A percentile compares a stretch with the other conserved stretches of the same genome.
phyloP scores from a whole-genome alignment of 2,888 invertebrate genomes.

The Cepaea hortensis region DNA sequence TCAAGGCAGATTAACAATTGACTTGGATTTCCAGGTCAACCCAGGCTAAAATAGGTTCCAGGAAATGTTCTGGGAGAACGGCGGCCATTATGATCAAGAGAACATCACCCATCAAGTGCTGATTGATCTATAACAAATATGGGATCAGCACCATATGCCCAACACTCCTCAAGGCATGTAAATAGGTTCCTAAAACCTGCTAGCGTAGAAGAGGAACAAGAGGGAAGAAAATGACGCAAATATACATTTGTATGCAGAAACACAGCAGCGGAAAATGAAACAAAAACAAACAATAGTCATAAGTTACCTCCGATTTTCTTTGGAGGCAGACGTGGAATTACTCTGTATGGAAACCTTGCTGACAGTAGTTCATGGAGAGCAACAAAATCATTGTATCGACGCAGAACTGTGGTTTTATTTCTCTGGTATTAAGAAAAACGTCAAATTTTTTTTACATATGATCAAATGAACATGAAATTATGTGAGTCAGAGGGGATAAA shows the following conservation, averaged over 20 bases:
- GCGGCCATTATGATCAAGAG: no score
- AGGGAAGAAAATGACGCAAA: background rate
- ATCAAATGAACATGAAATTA: background rate
- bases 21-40: no score
- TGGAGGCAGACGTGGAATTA: constrained; percentile 76
- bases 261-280: background rate
- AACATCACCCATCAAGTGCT: no score
- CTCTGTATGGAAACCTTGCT: constrained; percentile 75
- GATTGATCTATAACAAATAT: no score
- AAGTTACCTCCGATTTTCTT: constrained; percentile 76
- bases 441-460: background rate
- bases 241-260: background rate
- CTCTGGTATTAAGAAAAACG: constrained; percentile 59
- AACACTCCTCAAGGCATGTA: no score
- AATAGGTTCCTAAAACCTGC: no score
- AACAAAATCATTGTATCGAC: constrained; percentile 77
- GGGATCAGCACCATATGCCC: no score
- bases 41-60: no score
- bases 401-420: constrained; percentile 72
- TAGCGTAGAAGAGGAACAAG: no score
- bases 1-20: no score
- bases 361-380: constrained; percentile 76
- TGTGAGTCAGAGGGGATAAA: no score
- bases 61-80: no score
- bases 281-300: background rate